These are phyloP conservation scores for Hydractinia symbiolongicarpus DNA, from an alignment of 30 jellyfish, hydroid and myxozoan species.

Conservation along the genomic window DNA sequence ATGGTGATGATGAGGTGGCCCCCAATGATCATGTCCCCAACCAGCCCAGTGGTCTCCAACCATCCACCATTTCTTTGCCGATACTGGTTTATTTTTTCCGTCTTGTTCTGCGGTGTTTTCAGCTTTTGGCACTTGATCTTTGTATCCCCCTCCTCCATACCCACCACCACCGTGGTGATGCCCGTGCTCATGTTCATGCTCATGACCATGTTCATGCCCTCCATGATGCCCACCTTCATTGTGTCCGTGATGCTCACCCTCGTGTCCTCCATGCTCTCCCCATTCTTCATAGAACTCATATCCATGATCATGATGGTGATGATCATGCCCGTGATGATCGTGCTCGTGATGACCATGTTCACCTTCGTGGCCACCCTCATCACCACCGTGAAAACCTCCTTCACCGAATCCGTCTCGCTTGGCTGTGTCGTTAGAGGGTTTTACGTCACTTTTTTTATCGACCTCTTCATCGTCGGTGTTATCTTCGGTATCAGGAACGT, in stretches of 20 bases:
- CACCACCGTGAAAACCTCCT: constrained; percentile 47
- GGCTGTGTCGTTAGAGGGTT: constrained; percentile 9
- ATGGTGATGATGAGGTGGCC: constrained; percentile 76
- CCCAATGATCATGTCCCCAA: constrained; percentile 99
- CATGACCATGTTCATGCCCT: constrained; percentile 68
- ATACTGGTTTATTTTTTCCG: neutral
- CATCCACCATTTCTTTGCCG: constrained; percentile 93
- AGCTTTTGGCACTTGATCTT: constrained; percentile 38
- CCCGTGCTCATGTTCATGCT: constrained; percentile 61
- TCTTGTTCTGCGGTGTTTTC: constrained; percentile 22
- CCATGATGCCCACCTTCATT: constrained; percentile 62
- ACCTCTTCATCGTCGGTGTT: neutral
- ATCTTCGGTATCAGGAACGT: constrained; percentile 8
- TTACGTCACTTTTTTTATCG: neutral
- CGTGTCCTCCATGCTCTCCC: constrained; percentile 89
- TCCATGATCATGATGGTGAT: constrained; percentile 92
- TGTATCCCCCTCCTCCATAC: constrained; percentile 74
- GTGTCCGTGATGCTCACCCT: constrained; percentile 80
- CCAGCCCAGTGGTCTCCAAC: constrained; percentile 98
- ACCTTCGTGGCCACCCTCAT: constrained; percentile 71
- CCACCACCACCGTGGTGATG: constrained; percentile 65
- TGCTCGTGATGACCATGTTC: constrained; percentile 95
- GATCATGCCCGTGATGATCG: constrained; percentile 93
- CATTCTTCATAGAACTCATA: constrained; percentile 95
- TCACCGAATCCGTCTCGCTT: constrained; percentile 6